Base-by-base conservation (phyloP, 2,797 vertebrate species). In the Anguilla marmorata region DNA sequence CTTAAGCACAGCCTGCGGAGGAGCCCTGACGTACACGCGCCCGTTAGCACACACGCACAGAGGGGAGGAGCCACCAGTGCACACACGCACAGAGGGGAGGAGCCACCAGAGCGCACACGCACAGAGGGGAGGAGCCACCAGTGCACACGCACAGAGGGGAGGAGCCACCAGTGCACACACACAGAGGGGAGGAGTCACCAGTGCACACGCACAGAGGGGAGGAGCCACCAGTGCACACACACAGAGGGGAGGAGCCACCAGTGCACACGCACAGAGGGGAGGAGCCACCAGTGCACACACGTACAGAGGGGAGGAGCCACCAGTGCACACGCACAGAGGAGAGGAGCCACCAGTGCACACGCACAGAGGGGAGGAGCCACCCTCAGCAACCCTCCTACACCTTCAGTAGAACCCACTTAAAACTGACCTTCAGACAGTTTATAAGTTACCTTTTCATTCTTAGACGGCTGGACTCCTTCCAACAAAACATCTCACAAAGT, bases 1-100 rank as follows among this genome's bases (percentile, higher is more conserved):
- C 14, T 76, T 86, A 86, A 86, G 60, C 41, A 76, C 85, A 86
- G 63, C 37, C 66, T 86, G 66, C 48, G 1, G 8, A 54, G 24
- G 66, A 19, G 14, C 69, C 45, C n/a, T 27, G 41, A 27, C 8
- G 27, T 14, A 76, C 11, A 27, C 11, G 1, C 4, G 19, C 82
- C 48, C 48, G 48, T 52, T 27, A 30, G 48, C 2, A 6, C 80
- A 56, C 69, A 11, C 56, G 0, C 56, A 19, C 12, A 58, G 3
- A 58, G 41, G 41, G 41, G 41, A 45, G 41, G 41, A 45, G 41
- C 41, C 50, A 2, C 37, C 41, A 41, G 41, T 4, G 41, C 41
- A 52, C 50, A 52, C 50, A 52, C 50, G 1, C 50, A 52, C 50
- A 52, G 7, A 52, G 41, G 41, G 3, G 8, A 54, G 24, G 63